These are phyloP conservation scores for Corythaixoides concolor DNA, from an alignment of 2,113 vertebrate genomes.

Conservation along the genomic window DNA sequence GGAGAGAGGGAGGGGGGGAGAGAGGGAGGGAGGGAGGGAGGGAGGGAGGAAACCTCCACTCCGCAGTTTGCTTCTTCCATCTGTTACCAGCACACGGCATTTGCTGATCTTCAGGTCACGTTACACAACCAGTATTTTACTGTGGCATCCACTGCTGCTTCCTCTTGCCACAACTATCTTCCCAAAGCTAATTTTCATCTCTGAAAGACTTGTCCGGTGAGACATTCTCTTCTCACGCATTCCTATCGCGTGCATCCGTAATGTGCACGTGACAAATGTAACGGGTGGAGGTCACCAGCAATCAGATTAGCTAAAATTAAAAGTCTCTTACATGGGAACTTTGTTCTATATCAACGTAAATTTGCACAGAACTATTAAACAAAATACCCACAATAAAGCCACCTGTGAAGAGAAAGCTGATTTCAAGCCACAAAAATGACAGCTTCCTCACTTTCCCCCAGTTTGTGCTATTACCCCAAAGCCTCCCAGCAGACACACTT, in stretches of 20 bases:
- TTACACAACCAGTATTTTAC: not conserved
- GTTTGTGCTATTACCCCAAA: not conserved
- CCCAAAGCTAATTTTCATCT: not conserved
- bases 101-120: not conserved
- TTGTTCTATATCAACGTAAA: fast-evolving
- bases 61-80: not conserved
- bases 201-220: not conserved
- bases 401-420: not conserved
- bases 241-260: not conserved
- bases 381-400: not conserved
- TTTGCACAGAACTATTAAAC: not conserved
- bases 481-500: not conserved
- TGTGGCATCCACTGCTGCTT: not conserved
- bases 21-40: not conserved
- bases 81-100: not conserved
- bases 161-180: not conserved
- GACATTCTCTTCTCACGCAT: not conserved
- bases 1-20: not conserved
- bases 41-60: not conserved
- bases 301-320: not conserved
- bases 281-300: not conserved
- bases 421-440: not conserved
- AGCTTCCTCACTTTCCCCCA: not conserved
- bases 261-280: fast-evolving
- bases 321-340: not conserved